phyloP scores from a whole-genome alignment of 2,113 vertebrate species.

The Xenotilapia longispinis region DNA sequence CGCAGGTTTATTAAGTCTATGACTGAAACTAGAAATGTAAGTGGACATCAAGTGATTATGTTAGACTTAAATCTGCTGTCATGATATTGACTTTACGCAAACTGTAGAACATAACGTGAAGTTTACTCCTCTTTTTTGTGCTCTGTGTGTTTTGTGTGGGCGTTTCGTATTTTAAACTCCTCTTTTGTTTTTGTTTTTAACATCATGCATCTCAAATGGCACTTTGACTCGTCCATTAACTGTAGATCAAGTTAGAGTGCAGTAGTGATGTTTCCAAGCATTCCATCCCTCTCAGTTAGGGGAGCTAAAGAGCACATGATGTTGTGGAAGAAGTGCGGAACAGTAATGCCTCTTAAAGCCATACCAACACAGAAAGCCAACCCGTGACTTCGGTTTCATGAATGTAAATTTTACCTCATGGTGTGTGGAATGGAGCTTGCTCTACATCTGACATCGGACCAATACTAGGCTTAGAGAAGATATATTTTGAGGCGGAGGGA shows the following conservation, averaged over 20 bases:
- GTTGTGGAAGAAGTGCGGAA: constrained; percentile 24
- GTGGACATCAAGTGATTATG: not conserved
- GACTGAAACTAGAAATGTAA: constrained; percentile 13
- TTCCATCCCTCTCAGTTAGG: constrained; percentile 48
- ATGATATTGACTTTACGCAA: constrained; percentile 3
- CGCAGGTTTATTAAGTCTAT: constrained; percentile 24
- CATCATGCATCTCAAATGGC: constrained; percentile 54
- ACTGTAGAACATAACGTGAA: constrained; percentile 2
- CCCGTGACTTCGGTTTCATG: constrained; percentile 65
- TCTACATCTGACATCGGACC: constrained; percentile 68
- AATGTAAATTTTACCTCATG: constrained; percentile 73
- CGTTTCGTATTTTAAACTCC: not conserved
- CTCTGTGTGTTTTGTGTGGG: not conserved
- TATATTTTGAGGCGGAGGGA: constrained; percentile 24
- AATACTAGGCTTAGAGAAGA: constrained; percentile 56
- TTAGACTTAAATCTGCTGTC: constrained; percentile 1
- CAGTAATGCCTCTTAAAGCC: constrained; percentile 60
- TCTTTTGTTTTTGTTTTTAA: not conserved
- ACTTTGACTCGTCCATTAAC: constrained; percentile 58
- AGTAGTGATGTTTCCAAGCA: constrained; percentile 57
- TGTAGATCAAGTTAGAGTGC: constrained; percentile 55
- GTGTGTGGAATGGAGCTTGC: constrained; percentile 57
- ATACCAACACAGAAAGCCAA: constrained; percentile 64
- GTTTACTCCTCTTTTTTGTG: not conserved
- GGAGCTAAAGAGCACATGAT: constrained; percentile 56